phyloP scores from a whole-genome alignment of 2,113 vertebrate genomes.

The Numenius arquata region DNA sequence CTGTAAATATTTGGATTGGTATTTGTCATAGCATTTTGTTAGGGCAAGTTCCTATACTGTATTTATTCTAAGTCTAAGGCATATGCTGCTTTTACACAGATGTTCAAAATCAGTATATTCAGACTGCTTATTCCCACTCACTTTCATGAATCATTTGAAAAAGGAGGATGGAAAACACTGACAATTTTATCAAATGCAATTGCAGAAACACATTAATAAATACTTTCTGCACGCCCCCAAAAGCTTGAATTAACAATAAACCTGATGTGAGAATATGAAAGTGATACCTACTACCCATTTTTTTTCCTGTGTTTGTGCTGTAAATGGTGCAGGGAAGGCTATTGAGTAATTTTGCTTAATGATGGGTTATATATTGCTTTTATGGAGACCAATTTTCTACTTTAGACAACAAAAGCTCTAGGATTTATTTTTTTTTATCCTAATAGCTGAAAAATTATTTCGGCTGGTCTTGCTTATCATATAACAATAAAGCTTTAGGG shows the following conservation, averaged over 20 bases:
- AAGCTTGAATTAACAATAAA: slow-evolving; percentile 22
- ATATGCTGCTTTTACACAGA: not conserved
- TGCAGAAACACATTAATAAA: not conserved
- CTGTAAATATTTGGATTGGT: slow-evolving; percentile 10
- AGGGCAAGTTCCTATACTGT: not conserved
- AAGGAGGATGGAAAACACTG: not conserved
- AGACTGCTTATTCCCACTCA: not conserved
- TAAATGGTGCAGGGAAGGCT: not conserved
- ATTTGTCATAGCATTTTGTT: not conserved
- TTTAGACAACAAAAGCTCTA: slow-evolving; percentile 10
- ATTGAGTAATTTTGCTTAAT: slow-evolving; percentile 15
- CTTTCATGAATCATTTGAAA: slow-evolving; percentile 23
- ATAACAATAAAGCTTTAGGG: slow-evolving; percentile 75
- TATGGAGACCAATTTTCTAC: slow-evolving; percentile 13
- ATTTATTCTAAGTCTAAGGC: not conserved
- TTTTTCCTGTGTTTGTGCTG: not conserved
- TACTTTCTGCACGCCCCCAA: not conserved
- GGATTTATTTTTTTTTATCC: not conserved
- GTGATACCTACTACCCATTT: not conserved
- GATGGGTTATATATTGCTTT: slow-evolving; percentile 13
- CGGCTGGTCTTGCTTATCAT: slow-evolving; percentile 66
- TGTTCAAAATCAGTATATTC: not conserved
- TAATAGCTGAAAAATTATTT: slow-evolving; percentile 68
- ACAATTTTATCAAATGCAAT: not conserved
- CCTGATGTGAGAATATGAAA: not conserved